These are phyloP conservation scores for Gasterosteus aculeatus DNA, from an alignment of 2,113 vertebrate species.

Conservation along the genomic window DNA sequence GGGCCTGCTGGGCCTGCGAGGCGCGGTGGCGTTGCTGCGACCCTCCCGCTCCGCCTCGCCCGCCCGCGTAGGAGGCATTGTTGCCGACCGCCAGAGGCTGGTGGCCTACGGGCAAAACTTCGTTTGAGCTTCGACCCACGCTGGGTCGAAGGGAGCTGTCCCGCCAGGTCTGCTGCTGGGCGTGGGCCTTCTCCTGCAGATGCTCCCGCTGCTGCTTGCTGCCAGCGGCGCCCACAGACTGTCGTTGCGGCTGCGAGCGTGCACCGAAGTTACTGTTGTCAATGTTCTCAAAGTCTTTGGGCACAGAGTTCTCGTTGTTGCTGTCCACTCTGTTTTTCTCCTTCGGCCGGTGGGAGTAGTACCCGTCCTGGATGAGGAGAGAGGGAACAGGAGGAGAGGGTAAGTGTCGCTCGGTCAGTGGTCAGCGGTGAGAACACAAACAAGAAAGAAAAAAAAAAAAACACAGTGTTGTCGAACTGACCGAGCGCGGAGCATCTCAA, in stretches of 20 bases:
- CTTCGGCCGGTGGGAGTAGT: constrained; percentile 94
- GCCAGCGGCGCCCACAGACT: constrained; percentile 71
- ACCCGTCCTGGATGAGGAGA: constrained; percentile 85
- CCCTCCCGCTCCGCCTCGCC: constrained; percentile 14
- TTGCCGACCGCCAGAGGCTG: constrained; percentile 55
- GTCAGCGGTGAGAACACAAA: constrained; percentile 32
- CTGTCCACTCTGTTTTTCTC: constrained; percentile 93
- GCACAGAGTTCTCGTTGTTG: constrained; percentile 99
- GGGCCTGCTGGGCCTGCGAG: constrained; percentile 64
- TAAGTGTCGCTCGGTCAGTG: constrained; percentile 21
- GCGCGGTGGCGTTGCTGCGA: constrained; percentile 65
- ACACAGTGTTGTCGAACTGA: constrained; percentile 40
- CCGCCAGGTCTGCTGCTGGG: constrained; percentile 81
- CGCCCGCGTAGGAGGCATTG: constrained; percentile 56
- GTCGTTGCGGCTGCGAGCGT: constrained; percentile 89
- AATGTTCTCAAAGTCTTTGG: constrained; percentile 97
- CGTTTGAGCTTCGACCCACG: constrained; percentile 83
- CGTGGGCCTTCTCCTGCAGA: constrained; percentile 84
- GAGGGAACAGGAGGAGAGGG: constrained; percentile 13
- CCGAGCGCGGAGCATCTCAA: constrained; percentile 64
- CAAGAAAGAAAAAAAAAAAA: constrained; percentile 65
- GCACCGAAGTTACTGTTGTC: constrained; percentile 98
- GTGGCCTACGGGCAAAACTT: constrained; percentile 77
- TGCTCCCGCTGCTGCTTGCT: constrained; percentile 85
- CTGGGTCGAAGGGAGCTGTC: constrained; percentile 63